phyloP scores from a whole-genome alignment of 2,888 invertebrate species.

The Spodoptera littoralis region DNA sequence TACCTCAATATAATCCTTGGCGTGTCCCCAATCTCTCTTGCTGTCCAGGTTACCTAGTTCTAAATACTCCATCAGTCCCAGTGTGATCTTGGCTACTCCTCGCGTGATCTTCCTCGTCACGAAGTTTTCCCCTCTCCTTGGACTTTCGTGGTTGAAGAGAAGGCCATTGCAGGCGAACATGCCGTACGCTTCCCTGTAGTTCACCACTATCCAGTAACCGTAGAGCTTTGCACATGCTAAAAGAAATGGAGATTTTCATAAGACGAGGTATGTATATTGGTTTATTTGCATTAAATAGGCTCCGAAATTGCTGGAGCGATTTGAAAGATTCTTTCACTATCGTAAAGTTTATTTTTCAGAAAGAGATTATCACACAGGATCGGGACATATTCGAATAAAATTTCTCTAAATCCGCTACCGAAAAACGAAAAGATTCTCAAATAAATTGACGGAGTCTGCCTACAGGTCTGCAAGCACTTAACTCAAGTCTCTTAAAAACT shows the following conservation, averaged over 20 bases:
- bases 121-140: conserved; percentile 98
- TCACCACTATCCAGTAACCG: conserved; percentile 98
- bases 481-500: too few relatives aligned
- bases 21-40: conserved; percentile 99
- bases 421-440: too few relatives aligned
- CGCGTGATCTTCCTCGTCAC: conserved; percentile 99
- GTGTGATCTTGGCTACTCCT: conserved; percentile 98
- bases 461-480: too few relatives aligned
- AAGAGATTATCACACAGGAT: too few relatives aligned
- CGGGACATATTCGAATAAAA: too few relatives aligned
- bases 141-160: conserved; percentile 98
- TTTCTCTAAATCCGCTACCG: too few relatives aligned
- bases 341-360: too few relatives aligned
- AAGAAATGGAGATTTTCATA: not conserved
- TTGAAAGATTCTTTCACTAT: too few relatives aligned
- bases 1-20: conserved; percentile 98
- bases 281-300: too few relatives aligned
- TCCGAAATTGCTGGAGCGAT: too few relatives aligned
- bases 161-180: conserved; percentile 99
- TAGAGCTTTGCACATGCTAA: conserved; percentile 98
- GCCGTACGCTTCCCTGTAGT: conserved; percentile 98
- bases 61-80: conserved; percentile 94
- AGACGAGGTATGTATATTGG: too few relatives aligned
- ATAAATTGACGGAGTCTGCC: too few relatives aligned
- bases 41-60: conserved; percentile 98